These are phyloP conservation scores for Drosophila sechellia DNA, from an alignment of 1,140 invertebrate genomes.

Conservation along the genomic window DNA sequence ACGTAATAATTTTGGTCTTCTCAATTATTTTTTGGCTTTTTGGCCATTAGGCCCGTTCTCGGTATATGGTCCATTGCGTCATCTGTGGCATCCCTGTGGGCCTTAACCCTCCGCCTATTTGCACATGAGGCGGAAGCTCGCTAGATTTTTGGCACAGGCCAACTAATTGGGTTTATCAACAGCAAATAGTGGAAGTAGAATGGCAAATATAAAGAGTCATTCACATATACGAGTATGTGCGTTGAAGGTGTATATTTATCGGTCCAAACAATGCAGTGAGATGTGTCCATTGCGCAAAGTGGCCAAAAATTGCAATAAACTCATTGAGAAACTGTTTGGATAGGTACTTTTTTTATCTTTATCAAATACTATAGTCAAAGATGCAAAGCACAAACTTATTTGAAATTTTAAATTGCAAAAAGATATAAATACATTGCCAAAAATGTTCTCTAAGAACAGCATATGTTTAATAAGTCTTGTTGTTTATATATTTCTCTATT, in stretches of 20 bases:
- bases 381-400: no score
- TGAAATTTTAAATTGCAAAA: not conserved
- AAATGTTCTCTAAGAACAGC: not conserved
- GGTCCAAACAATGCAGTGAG: constrained; percentile 27
- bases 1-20: constrained; percentile 63
- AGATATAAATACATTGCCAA: not conserved
- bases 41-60: constrained; percentile 19
- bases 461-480: no score
- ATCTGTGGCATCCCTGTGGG: constrained; percentile 4
- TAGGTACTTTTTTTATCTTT: no score
- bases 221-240: not conserved
- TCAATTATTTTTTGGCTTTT: constrained; percentile 4
- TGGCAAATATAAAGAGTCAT: constrained; percentile 9
- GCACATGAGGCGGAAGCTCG: constrained; percentile 34
- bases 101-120: constrained; percentile 4
- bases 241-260: not conserved
- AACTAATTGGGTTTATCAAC: constrained; percentile 72
- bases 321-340: not conserved
- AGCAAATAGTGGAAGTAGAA: constrained; percentile 56
- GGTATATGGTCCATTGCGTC: constrained; percentile 15
- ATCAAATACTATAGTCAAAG: no score
- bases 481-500: no score
- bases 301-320: constrained; percentile 4
- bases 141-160: constrained; percentile 50
- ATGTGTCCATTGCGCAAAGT: constrained; percentile 8